Evolutionary conservation across 2,797 vertebrate species (phyloP), one percentile per base, ranked within the genome.

Genomic region (Sebastes oblongus): DNA sequence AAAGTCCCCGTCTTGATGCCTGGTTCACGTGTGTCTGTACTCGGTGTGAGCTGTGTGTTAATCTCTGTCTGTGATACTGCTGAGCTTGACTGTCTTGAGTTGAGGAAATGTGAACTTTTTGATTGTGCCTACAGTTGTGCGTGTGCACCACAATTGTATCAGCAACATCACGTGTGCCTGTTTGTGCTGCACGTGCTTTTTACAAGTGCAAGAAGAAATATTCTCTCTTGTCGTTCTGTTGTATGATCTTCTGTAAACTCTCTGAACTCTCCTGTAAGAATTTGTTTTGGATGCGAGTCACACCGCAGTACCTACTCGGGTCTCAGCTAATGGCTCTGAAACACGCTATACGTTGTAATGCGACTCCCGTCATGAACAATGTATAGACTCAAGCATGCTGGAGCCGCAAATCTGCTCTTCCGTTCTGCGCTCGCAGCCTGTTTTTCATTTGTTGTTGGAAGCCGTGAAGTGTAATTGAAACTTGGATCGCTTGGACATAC

Each of bases 61-160:
- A 67, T 82, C 60, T 78, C 73, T 16, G 74, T 89, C 71, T 77
- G 76, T 91, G 90, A 75, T 88, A 88, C 77, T 75, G 78, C 88
- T 89, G 86, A 90, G 83, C 82, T 93, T 82, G 91, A 88, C 77
- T 69, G 78, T 92, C 86, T 59, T 61, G 66, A 87, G 82, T 83
- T 72, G 81, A 85, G 66, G 64, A 89, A 86, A 87, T 86, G 90
- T 87, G 85, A 94, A 92, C 79, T 90, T 88, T 89, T 88, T 93
- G 86, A 93, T 88, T 86, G 95, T 95, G 93, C 94, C 94, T 95
- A 92, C 83, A 89, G 85, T 93, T 89, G 80, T 84, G 79, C 82
- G 78, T 84, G 78, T 66, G 34, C 84, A 81, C 85, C 86, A 87
- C 90, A 89, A 87, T 86, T 90, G 89, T 88, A 87, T 94, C 90